phyloP scores from a whole-genome alignment of 2,888 invertebrate genomes.

The Idaea biselata region DNA sequence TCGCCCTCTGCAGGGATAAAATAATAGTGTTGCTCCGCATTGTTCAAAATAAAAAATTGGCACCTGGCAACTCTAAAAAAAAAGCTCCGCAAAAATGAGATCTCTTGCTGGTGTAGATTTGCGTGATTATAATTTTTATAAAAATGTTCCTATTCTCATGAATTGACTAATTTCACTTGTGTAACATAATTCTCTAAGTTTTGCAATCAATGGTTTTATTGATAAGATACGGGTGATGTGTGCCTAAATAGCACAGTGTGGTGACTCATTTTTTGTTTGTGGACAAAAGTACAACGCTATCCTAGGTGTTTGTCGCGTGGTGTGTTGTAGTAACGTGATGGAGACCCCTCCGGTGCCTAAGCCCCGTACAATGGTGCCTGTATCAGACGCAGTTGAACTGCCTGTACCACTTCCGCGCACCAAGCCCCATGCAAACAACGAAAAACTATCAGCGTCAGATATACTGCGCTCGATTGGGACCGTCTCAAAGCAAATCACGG shows the following conservation, averaged over 20 bases:
- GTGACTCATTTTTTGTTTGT: constrained; percentile 5
- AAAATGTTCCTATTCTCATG: neutral
- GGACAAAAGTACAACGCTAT: constrained; percentile 2
- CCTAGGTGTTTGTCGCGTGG: neutral
- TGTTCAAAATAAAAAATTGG: too few relatives aligned
- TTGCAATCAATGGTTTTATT: neutral
- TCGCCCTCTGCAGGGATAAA: too few relatives aligned
- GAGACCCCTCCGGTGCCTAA: constrained; percentile 72
- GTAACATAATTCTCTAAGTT: neutral
- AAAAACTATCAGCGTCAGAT: constrained; percentile 63
- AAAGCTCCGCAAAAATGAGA: too few relatives aligned
- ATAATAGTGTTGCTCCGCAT: too few relatives aligned
- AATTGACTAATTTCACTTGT: neutral
- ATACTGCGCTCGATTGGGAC: constrained; percentile 74
- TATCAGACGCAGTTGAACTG: constrained; percentile 48
- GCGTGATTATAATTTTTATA: neutral
- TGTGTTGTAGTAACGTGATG: constrained; percentile 37
- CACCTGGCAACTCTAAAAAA: too few relatives aligned
- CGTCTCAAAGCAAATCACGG: constrained; percentile 80
- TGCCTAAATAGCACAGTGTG: neutral
- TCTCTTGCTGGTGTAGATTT: neutral
- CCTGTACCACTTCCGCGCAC: constrained; percentile 80
- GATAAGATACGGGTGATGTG: neutral
- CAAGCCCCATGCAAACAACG: constrained; percentile 48
- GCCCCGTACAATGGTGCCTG: constrained; percentile 52